Conservation (phyloP, 2,888 invertebrate species). For the Drosophila pegasa region DNA sequence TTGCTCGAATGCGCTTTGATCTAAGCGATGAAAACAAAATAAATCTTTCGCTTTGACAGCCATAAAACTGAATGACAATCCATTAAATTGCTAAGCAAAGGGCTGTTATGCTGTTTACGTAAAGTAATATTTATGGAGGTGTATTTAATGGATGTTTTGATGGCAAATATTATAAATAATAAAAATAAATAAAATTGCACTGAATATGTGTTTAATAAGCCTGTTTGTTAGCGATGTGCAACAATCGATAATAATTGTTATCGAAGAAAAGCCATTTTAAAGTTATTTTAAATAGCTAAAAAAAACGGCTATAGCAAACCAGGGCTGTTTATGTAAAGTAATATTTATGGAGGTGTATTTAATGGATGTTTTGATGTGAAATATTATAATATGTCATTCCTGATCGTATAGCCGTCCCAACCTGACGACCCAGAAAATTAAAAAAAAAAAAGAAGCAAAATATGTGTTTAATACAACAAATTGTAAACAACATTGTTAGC, state of each 20-base stretch:
- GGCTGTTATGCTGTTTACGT: neutral
- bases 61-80: slow-evolving; percentile 36
- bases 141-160: neutral
- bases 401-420: too few species aligned
- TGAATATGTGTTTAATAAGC: neutral
- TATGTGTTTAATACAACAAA: too few species aligned
- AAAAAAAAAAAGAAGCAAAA: neutral
- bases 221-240: neutral
- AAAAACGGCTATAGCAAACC: neutral
- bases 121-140: neutral
- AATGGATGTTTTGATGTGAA: too few species aligned
- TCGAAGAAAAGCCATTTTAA: neutral
- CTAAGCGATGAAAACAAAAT: slow-evolving; percentile 61
- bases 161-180: neutral
- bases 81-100: slow-evolving; percentile 13
- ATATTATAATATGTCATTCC: too few species aligned
- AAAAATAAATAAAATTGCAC: neutral
- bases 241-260: neutral
- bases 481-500: too few species aligned
- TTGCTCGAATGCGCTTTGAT: slow-evolving; percentile 59
- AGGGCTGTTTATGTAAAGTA: neutral
- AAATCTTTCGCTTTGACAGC: slow-evolving; percentile 37
- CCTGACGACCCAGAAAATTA: too few species aligned
- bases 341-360: neutral
- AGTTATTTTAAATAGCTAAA: neutral